Evolutionary conservation across 2,888 invertebrate species (phyloP), one percentile per base, ranked within the genome.

Genomic region (Desoria tigrina): DNA sequence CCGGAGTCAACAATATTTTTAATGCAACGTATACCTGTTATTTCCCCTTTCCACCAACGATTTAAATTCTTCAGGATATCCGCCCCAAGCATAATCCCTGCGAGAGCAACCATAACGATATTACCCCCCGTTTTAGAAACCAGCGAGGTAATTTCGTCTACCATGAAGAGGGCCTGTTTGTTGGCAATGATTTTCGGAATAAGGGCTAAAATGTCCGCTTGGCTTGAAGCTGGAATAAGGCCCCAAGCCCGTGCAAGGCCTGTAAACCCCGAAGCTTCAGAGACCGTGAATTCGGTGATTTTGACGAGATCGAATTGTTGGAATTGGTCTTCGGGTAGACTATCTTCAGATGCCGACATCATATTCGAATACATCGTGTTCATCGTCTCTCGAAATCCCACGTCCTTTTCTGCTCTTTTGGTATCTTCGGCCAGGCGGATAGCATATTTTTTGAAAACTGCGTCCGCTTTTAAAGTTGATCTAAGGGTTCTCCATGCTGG

Each of bases 1-100:
- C 56, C 7, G 0, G 61, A 53, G n/a, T 62, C 62, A 0, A 66
- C 21, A 32, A 50, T 28, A 37, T 53, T 62, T 54, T 62, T 62
- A 45, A 50, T 39, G 39, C 66, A 66, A 7, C 66, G 23, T 27
- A 42, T 62, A 3, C 66, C 66, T 21, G 53, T 53, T 9, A 66
- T 66, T 62, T 66, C 58, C 7, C 66, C 66, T 6, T 45, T 37
- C 61, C 45, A 58, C 66, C 66, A 66, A 16, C 37, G 58, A 39
- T 26, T 28, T 9, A 66, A 18, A 59, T 54, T 66, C 32, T 24
- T 28, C 1, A 23, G n/a, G 9, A 26, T 26, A 4, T 57, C 56
- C 37, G 45, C 61, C 4, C 42, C 23, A 11, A 66, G 23, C 1
- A 16, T 7, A 32, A 66, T 32, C 2, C 55, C 58, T 21, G 64